These are phyloP conservation scores for Willisornis vidua DNA, from an alignment of 2,113 vertebrate species.

Conservation along the genomic window DNA sequence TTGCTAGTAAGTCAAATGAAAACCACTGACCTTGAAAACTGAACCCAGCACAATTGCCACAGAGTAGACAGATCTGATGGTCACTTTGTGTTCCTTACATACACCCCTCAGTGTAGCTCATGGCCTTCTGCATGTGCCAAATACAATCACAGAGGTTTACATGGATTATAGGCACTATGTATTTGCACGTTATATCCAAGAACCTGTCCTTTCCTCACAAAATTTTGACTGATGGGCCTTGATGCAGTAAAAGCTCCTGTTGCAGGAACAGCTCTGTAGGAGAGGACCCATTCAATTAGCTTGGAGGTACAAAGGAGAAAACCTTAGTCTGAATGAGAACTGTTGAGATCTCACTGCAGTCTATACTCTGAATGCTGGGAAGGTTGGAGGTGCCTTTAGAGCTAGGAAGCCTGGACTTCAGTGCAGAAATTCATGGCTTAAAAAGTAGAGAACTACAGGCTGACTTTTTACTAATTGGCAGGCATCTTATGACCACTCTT, in stretches of 20 bases:
- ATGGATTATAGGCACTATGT: rapidly evolving
- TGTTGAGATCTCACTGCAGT: neutral
- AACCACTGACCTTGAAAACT: neutral
- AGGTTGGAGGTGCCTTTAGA: neutral
- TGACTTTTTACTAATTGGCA: neutral
- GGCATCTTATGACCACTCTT: neutral
- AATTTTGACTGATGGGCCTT: neutral
- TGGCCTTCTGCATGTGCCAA: neutral
- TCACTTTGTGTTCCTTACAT: neutral
- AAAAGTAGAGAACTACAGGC: neutral
- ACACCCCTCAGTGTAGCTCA: rapidly evolving
- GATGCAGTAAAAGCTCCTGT: neutral
- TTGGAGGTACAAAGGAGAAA: neutral
- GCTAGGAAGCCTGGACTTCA: neutral
- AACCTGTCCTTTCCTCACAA: neutral
- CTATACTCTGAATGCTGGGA: neutral
- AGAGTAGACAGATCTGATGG: neutral
- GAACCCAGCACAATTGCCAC: neutral
- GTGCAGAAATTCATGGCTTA: neutral
- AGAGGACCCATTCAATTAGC: neutral
- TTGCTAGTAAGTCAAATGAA: neutral
- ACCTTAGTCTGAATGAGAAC: neutral
- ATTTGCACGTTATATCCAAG: neutral
- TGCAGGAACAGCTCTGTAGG: neutral
- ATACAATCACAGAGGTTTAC: neutral